phyloP scores from a whole-genome alignment of 2,797 vertebrate species.

The Masticophis lateralis region DNA sequence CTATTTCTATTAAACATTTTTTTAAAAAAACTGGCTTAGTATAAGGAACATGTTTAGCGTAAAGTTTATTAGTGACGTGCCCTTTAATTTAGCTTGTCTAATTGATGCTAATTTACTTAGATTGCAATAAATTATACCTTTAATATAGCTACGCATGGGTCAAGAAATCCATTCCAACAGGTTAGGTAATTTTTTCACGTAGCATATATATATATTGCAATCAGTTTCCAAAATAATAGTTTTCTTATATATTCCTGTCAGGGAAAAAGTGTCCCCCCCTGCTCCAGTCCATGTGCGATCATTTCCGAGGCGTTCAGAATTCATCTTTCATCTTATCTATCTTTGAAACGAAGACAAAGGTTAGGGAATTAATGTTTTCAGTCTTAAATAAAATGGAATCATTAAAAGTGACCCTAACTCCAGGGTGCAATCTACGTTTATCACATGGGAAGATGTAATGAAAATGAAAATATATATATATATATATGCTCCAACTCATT shows the following conservation, averaged over 20 bases:
- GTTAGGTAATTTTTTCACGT: constrained; percentile 73
- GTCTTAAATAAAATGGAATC: constrained; percentile 51
- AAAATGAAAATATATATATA: constrained; percentile 57
- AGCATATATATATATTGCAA: constrained; percentile 41
- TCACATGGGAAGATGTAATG: constrained; percentile 55
- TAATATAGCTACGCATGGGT: constrained; percentile 74
- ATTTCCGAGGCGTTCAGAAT: constrained; percentile 46
- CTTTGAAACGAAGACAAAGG: constrained; percentile 59
- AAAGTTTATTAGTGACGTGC: constrained; percentile 79
- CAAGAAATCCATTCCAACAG: constrained; percentile 76
- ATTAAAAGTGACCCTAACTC: constrained; percentile 55
- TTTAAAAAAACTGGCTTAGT: constrained; percentile 72
- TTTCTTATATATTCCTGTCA: constrained; percentile 60
- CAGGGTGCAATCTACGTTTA: constrained; percentile 58
- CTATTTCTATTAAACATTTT: constrained; percentile 70
- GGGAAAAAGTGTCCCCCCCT: constrained; percentile 25
- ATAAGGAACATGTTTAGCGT: constrained; percentile 78
- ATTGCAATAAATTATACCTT: constrained; percentile 80
- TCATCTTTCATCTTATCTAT: constrained; percentile 58
- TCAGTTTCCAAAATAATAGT: constrained; percentile 65
- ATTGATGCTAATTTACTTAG: constrained; percentile 79
- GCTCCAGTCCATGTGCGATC: constrained; percentile 36
- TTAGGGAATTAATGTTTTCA: constrained; percentile 51
- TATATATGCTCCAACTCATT: constrained; percentile 29
- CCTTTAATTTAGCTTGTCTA: constrained; percentile 80